These are phyloP conservation scores for Sceliomorpha sp. DNA, from an alignment of 2,888 invertebrate species.

Conservation along the genomic window DNA sequence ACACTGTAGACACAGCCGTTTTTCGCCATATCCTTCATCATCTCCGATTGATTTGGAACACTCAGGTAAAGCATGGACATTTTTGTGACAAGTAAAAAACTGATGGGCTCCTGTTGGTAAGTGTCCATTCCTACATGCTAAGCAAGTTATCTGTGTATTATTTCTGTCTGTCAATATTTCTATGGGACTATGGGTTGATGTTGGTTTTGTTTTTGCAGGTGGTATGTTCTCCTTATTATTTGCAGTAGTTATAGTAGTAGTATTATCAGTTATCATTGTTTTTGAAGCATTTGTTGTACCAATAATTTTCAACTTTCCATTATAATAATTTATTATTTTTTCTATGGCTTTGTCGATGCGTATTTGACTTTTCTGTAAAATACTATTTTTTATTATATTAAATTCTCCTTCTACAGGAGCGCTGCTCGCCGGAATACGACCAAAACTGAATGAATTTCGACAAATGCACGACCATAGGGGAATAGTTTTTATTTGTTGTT, in stretches of 20 bases:
- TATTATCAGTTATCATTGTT: conserved; percentile 4
- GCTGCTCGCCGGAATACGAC: conserved; percentile 33
- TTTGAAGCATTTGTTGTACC: not conserved
- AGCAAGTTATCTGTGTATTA: too few species aligned
- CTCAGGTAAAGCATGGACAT: conserved; percentile 8
- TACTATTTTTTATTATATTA: conserved; percentile 22
- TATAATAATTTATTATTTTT: conserved; percentile 1
- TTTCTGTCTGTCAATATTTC: not conserved
- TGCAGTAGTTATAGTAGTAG: too few species aligned
- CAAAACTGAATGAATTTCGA: conserved; percentile 22
- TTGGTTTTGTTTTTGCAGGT: too few species aligned
- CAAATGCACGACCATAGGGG: conserved; percentile 29
- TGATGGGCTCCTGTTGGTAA: conserved; percentile 13
- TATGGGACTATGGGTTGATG: not conserved
- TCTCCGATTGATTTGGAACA: conserved; percentile 15
- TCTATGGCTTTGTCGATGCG: conserved; percentile 2
- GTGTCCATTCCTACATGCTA: conserved; percentile 14
- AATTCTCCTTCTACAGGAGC: conserved; percentile 36
- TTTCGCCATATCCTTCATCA: conserved; percentile 30
- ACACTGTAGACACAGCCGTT: conserved; percentile 22
- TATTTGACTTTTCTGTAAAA: conserved; percentile 7
- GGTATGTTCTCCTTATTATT: too few species aligned
- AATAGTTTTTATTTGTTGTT: conserved; percentile 1
- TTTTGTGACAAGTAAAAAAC: conserved; percentile 14
- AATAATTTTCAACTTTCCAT: conserved; percentile 12